Base-by-base conservation (phyloP, 2,888 invertebrate species). In the Ptychoptera contaminata region DNA sequence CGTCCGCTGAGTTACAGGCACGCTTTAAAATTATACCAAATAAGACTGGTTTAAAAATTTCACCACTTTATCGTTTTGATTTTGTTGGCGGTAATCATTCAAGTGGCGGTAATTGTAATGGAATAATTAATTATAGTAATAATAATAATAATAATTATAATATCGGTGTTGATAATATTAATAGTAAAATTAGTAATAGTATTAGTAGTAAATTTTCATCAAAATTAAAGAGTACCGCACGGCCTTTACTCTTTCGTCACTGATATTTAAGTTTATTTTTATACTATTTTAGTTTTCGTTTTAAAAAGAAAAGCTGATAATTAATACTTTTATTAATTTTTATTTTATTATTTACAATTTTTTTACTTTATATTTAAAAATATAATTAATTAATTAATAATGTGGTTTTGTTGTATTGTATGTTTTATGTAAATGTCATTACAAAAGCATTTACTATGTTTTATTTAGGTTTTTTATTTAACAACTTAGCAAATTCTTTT, bases 21-120 rank as follows among this genome's bases (percentile, higher is more conserved):
- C 64, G 65, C 44, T 67, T 67, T 43, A 66, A 67, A 55, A 70
- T 72, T 40, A 67, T 71, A 40, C 70, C 72, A 35, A 66, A 69
- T 51, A 71, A 70, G 56, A 71, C 68, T 48, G 73, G 73, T 36
- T 58, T 73, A 8, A 70, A 69, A 55, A 71, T 73, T 47, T 70
- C 73, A 43, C 72, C 73, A 4, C 53, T 67, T 42, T 52, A 53
- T 47, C 48, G 47, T 37, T 56, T 62, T 48, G 58, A 58, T 42
- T 63, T 58, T 46, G 57, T 56, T 36, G 61, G n/a, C n/a, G n/a
- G 62, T 32, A 53, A 52, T 37, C 31, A 31, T 7, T 15, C 16
- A 2, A n/a, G 32, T 16, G 31, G 15, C 3, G 31, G 40, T 16
- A n/a, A 31, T 31, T 40, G 10, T 14, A 32, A 31, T 16, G 16